Evolutionary conservation across 2,797 vertebrate genomes (phyloP).

Genomic region (Catostomus latipinnis): DNA sequence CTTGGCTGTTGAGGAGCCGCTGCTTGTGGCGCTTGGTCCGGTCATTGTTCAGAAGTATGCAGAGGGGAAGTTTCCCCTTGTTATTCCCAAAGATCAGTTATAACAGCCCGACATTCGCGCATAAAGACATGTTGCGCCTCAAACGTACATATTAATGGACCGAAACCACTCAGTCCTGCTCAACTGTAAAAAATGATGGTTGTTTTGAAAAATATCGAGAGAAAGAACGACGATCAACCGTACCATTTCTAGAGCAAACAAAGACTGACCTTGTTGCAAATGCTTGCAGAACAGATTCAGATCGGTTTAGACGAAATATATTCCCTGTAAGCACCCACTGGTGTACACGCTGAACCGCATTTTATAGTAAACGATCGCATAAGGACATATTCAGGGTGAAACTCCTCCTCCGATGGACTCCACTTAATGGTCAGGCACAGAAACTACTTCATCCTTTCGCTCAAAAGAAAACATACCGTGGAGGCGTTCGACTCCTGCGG

Average conservation of each 20-base stretch:
- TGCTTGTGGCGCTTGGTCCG: slow-evolving; percentile 78
- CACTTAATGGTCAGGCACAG: slow-evolving; percentile 3
- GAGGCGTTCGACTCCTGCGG: slow-evolving; percentile 62
- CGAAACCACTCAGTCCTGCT: slow-evolving; percentile 8
- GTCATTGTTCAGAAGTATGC: slow-evolving; percentile 73
- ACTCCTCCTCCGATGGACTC: background rate
- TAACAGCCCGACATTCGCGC: slow-evolving; percentile 1
- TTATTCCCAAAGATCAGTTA: slow-evolving; percentile 30
- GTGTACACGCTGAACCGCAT: background rate
- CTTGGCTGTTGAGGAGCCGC: slow-evolving; percentile 73
- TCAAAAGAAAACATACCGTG: slow-evolving; percentile 43
- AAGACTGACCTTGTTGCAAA: background rate
- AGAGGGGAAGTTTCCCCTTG: slow-evolving; percentile 37
- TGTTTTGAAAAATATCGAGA: background rate
- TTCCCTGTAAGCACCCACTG: background rate
- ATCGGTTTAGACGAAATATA: background rate
- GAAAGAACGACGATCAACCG: background rate
- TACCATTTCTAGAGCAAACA: slow-evolving; percentile 15
- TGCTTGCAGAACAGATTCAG: background rate
- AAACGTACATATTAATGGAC: slow-evolving; percentile 32
- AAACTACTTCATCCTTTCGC: slow-evolving; percentile 35
- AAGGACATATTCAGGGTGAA: background rate
- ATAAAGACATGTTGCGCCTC: slow-evolving; percentile 55
- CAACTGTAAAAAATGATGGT: background rate
- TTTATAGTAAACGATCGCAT: background rate